Percentiles rank a stretch among this genome's conserved stretches.
Evolutionary conservation across 2,797 vertebrate genomes (phyloP).

Genomic region (Argentina silus): DNA sequence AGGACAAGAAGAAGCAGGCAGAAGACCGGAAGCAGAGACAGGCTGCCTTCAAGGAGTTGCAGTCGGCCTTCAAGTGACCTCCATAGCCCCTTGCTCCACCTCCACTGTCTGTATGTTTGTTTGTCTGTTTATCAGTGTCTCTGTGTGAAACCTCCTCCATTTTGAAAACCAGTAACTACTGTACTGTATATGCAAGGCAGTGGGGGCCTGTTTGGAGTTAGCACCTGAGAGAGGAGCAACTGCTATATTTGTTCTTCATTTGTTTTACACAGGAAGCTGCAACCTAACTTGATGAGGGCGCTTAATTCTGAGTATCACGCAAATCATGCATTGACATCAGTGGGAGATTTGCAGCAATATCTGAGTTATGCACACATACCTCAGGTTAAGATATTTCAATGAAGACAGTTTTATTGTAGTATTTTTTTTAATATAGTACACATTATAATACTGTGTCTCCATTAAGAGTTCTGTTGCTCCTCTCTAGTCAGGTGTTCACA

Average conservation of each 20-base stretch:
- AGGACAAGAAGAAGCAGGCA: conserved; percentile 88
- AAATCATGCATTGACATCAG: too few species aligned
- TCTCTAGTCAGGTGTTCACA: conserved; percentile 9
- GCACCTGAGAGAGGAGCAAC: neutral
- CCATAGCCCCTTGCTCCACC: neutral
- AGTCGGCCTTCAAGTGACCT: conserved; percentile 85
- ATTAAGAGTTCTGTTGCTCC: neutral
- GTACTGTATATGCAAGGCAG: conserved; percentile 42
- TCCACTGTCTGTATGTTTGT: neutral
- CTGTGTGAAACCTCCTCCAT: conserved; percentile 16
- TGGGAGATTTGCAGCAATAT: too few species aligned
- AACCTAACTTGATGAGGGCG: too few species aligned
- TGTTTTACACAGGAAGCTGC: too few species aligned
- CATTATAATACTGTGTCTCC: too few species aligned
- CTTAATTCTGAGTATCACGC: too few species aligned
- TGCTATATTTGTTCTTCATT: neutral
- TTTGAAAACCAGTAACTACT: conserved; percentile 38
- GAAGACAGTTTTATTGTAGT: neutral
- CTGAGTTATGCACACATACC: too few species aligned
- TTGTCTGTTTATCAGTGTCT: conserved; percentile 24
- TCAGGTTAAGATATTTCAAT: too few species aligned
- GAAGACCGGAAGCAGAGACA: conserved; percentile 91
- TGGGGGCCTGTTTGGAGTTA: conserved; percentile 4
- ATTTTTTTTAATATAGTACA: neutral
- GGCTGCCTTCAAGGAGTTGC: conserved; percentile 90